Evolutionary conservation across 2,797 vertebrate species (phyloP).

Genomic region (Pseudochirops corinnae): DNA sequence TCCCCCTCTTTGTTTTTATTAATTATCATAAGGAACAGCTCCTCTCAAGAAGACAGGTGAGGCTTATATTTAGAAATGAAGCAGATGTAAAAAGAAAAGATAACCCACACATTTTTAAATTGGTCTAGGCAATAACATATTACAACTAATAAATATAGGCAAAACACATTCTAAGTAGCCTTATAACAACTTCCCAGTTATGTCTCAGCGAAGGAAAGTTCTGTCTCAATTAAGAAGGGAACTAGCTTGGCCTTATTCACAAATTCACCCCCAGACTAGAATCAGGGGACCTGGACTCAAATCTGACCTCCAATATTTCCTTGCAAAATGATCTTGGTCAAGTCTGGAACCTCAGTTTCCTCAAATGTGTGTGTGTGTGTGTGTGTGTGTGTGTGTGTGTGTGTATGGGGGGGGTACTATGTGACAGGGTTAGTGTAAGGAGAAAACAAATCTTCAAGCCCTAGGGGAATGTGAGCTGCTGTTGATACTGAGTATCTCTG

Average conservation of each 20-base stretch:
- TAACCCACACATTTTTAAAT: not conserved
- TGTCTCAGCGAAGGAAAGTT: not conserved
- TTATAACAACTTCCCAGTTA: not conserved
- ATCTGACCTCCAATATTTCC: not conserved
- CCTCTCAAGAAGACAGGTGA: not conserved
- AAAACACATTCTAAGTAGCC: not conserved
- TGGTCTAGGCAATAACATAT: not conserved
- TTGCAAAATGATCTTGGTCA: not conserved
- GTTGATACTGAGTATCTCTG: not conserved
- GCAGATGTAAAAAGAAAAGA: not conserved
- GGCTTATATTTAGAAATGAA: not conserved
- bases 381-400: too few relatives aligned
- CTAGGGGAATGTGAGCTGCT: not conserved
- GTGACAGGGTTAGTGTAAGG: not conserved
- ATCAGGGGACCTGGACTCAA: not conserved
- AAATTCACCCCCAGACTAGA: not conserved
- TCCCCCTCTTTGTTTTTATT: not conserved
- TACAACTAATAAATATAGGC: not conserved
- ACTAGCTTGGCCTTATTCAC: not conserved
- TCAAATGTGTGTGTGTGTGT: too few relatives aligned
- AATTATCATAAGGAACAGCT: not conserved
- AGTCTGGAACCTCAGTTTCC: not conserved
- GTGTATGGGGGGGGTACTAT: not conserved
- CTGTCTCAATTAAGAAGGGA: not conserved
- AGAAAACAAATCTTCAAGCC: not conserved